Conservation (phyloP, 2,888 invertebrate species). For the Siphlonurus alternatus region DNA sequence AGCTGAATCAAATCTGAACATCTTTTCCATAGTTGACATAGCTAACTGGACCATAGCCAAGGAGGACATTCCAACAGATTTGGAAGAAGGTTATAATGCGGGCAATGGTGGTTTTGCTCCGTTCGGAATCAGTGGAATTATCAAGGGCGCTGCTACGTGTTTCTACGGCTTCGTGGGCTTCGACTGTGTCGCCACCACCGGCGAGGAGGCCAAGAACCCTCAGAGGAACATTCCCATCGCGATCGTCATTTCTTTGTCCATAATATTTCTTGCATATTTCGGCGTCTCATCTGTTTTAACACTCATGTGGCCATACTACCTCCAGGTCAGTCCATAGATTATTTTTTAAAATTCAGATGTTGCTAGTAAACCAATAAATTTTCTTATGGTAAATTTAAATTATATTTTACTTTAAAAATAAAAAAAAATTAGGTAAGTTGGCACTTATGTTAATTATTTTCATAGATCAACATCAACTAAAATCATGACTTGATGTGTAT, state of each 20-base stretch:
- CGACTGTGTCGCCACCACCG: constrained; percentile 79
- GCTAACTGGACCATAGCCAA: constrained; percentile 26
- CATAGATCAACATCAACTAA: too few relatives aligned
- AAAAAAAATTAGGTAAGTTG: too few relatives aligned
- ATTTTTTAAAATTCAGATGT: too few relatives aligned
- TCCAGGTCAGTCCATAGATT: too few relatives aligned
- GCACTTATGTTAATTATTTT: too few relatives aligned
- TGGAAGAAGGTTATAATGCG: too few relatives aligned
- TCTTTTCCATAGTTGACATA: too few relatives aligned
- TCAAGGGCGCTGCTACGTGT: constrained; percentile 66
- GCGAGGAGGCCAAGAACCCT: constrained; percentile 82
- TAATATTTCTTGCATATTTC: constrained; percentile 80
- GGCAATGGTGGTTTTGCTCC: constrained; percentile 72
- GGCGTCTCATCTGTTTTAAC: constrained; percentile 79
- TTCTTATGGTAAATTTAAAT: too few relatives aligned
- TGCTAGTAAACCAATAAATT: too few relatives aligned
- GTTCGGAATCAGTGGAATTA: constrained; percentile 55
- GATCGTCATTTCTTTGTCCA: constrained; percentile 62
- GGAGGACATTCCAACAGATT: constrained; percentile 19
- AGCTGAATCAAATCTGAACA: too few relatives aligned
- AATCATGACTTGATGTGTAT: too few relatives aligned
- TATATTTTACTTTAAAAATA: too few relatives aligned
- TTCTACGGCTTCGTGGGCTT: constrained; percentile 93
- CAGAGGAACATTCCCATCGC: constrained; percentile 78
- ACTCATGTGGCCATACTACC: constrained; percentile 67